Conservation (phyloP, 2,888 invertebrate genomes). For the Lordiphosa andalusiaca region DNA sequence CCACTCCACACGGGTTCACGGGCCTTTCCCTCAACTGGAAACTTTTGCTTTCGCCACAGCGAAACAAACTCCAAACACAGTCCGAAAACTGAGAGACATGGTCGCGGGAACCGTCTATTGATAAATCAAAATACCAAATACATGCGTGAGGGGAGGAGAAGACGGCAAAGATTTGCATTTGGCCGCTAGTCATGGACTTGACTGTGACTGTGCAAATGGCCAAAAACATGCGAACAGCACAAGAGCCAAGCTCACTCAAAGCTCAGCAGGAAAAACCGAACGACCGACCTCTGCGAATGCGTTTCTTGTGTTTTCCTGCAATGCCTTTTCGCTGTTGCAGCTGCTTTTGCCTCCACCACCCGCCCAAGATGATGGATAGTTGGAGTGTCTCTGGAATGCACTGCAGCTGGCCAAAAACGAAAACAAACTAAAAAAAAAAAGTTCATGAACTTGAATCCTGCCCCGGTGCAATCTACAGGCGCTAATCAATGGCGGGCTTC, state of each 20-base stretch:
- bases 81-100: conserved; percentile 6
- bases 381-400: conserved; percentile 26
- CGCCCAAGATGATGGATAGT: conserved; percentile 58
- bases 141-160: conserved; percentile 45
- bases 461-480: conserved; percentile 18
- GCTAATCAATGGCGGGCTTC: conserved; percentile 51
- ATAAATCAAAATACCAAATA: conserved; percentile 70
- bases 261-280: conserved; percentile 20
- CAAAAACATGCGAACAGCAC: conserved; percentile 63
- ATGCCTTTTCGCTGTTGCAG: conserved; percentile 56
- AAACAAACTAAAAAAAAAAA: conserved; percentile 38
- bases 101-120: conserved; percentile 50
- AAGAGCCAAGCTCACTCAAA: conserved; percentile 32
- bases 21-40: conserved; percentile 56
- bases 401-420: conserved; percentile 12
- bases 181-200: conserved; percentile 50
- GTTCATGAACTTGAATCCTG: conserved; percentile 47
- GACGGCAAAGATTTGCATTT: conserved; percentile 64
- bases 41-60: conserved; percentile 70
- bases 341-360: conserved; percentile 9
- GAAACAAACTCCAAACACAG: conserved; percentile 11
- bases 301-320: conserved; percentile 65
- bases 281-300: conserved; percentile 57
- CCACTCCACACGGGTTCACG: conserved; percentile 35
- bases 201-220: conserved; percentile 49